Percentiles rank a stretch among this genome's conserved stretches.
Conservation (phyloP, 23 tunicate species). For the Styela clava region DNA sequence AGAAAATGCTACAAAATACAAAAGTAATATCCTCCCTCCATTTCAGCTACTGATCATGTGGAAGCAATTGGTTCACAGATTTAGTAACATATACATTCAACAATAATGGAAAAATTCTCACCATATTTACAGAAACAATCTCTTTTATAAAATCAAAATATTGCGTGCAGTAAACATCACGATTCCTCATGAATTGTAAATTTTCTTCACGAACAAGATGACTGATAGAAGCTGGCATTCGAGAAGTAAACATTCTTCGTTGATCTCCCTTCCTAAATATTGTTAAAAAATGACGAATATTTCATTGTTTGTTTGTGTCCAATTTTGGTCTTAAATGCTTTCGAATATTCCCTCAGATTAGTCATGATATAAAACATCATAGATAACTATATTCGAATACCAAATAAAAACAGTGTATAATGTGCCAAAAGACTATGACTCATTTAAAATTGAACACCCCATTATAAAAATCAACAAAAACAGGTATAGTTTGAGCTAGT, state of each 20-base stretch:
- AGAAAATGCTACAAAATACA: no score
- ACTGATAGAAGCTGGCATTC: conserved; percentile 74
- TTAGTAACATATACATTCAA: no score
- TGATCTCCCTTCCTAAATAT: conserved; percentile 72
- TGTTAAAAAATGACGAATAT: neutral
- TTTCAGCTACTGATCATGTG: no score
- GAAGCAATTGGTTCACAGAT: no score
- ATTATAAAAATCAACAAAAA: no score
- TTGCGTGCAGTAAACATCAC: conserved; percentile 50
- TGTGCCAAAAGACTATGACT: no score
- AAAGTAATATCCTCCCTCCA: no score
- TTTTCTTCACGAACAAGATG: conserved; percentile 81
- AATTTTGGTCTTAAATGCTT: neutral
- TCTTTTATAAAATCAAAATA: conserved; percentile 53
- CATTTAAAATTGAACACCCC: no score
- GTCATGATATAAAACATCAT: neutral
- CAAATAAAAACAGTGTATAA: no score
- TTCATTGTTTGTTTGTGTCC: no score
- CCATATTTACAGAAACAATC: conserved; percentile 57
- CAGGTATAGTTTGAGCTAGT: no score
- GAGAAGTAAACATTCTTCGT: conserved; percentile 60
- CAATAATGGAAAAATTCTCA: conserved; percentile 29
- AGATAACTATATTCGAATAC: no score
- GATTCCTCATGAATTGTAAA: conserved; percentile 72
- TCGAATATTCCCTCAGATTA: neutral